Conservation (phyloP, 1,140 invertebrate genomes). For the Sitodiplosis mosellana region DNA sequence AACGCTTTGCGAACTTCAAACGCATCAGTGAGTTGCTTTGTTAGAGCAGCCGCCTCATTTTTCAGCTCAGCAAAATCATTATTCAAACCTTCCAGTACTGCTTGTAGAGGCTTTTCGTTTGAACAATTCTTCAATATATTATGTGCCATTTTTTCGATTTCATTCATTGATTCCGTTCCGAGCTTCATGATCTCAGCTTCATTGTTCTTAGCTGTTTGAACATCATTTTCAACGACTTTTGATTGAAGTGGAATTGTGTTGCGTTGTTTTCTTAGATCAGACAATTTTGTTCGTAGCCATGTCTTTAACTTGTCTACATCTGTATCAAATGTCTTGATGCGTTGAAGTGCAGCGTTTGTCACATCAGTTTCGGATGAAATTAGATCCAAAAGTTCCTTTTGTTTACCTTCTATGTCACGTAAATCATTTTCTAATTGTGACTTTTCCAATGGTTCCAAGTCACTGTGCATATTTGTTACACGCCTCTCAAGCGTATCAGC, state of each 20-base stretch:
- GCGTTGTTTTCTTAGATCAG: slow-evolving; percentile 53
- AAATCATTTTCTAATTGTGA: slow-evolving; percentile 47
- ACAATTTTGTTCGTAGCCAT: slow-evolving; percentile 59
- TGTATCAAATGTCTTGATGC: slow-evolving; percentile 54
- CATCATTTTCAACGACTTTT: slow-evolving; percentile 56
- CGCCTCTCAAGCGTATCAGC: slow-evolving; percentile 67
- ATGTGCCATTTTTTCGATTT: slow-evolving; percentile 55
- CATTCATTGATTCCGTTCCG: slow-evolving; percentile 50
- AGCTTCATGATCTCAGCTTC: slow-evolving; percentile 61
- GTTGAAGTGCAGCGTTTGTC: slow-evolving; percentile 41
- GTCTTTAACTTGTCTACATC: slow-evolving; percentile 54
- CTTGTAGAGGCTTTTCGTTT: slow-evolving; percentile 40
- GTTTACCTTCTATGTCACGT: slow-evolving; percentile 43
- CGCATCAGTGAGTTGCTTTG: slow-evolving; percentile 49
- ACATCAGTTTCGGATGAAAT: slow-evolving; percentile 54
- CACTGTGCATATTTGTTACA: slow-evolving; percentile 61
- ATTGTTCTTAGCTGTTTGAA: slow-evolving; percentile 49
- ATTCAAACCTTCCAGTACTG: slow-evolving; percentile 43
- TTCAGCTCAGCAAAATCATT: slow-evolving; percentile 49
- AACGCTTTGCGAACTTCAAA: slow-evolving; percentile 57
- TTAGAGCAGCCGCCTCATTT: slow-evolving; percentile 51
- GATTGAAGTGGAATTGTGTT: slow-evolving; percentile 55
- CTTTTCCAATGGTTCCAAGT: slow-evolving; percentile 63
- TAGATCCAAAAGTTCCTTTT: slow-evolving; percentile 47
- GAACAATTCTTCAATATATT: slow-evolving; percentile 63